Base-by-base conservation (phyloP, 2,888 invertebrate species). In the Campoplex nolae region DNA sequence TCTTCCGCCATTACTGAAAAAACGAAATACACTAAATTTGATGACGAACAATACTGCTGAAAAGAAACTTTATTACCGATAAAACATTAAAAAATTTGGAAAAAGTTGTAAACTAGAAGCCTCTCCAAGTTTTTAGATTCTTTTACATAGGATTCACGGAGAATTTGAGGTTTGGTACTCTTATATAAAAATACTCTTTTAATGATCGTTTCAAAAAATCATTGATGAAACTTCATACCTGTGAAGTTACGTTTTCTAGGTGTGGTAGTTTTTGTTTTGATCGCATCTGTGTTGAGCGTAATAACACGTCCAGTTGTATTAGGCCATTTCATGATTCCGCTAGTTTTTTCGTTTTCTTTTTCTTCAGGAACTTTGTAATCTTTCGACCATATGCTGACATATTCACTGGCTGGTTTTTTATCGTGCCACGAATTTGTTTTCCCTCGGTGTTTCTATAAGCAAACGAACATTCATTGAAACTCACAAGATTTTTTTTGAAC, bases 331-430 rank as follows among this genome's bases (percentile, higher is more conserved):
- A 84, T 90, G 23, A 87, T 85, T 81, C 88, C 83, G 28, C 73
- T 83, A 9, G 54, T 45, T 9, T 68, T 75, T 65, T 79, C 83
- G 18, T 78, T 89, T 62, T 86, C 89, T 65, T 90, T 85, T 0
- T 92, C 88, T 6, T 91, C 88, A 28, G 51, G 76, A 3, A 88
- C 68, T 62, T 87, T 85, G 85, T 92, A 94, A 79, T 92, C 90
- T 16, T 86, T 77, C 11, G 93, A 92, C 95, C 95, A 95, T 89
- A 95, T 95, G 86, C 95, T 95, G 83, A 91, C 90, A 86, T 95
- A 94, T 80, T 93, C 92, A 0, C 90, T 76, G 9, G 80, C 48
- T 23, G 81, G 3, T 65, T 86, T 88, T 70, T 83, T 23, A 23
- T 23, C 80, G n/a, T 77, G 83, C 92, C 93, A 92, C 0, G 90